Percentiles rank a stretch among this genome's conserved stretches.
Evolutionary conservation across 2,888 invertebrate species (phyloP).

Genomic region (Diloba caeruleocephala): DNA sequence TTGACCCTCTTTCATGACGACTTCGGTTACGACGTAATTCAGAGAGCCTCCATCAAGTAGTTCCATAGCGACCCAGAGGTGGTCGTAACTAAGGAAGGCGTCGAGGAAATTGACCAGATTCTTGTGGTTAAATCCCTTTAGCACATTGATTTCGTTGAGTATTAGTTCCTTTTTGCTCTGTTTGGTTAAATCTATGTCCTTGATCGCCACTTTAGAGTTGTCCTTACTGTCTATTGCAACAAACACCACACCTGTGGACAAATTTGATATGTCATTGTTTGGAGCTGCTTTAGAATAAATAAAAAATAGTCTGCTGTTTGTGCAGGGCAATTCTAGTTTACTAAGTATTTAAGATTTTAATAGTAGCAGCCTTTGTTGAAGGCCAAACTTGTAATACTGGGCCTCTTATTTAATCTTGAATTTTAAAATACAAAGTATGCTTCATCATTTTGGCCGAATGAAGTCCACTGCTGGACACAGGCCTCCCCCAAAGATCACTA

Average conservation of each 20-base stretch:
- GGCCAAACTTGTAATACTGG: neutral
- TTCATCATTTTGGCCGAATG: too few species aligned
- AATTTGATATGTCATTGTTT: conserved; percentile 19
- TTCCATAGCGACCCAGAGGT: conserved; percentile 99
- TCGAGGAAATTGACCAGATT: conserved; percentile 98
- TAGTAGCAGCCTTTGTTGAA: neutral
- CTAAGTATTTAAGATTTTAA: conserved; percentile 9
- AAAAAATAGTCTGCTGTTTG: conserved; percentile 24
- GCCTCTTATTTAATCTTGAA: too few species aligned
- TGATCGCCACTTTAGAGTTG: conserved; percentile 96
- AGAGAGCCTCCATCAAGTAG: conserved; percentile 97
- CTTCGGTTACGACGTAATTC: conserved; percentile 99
- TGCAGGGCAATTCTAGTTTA: conserved; percentile 26
- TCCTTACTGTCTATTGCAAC: conserved; percentile 94
- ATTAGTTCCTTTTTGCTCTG: conserved; percentile 99
- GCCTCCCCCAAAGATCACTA: too few species aligned
- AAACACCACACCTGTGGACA: conserved; percentile 93
- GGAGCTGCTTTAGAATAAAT: conserved; percentile 35
- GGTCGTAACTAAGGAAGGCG: conserved; percentile 96
- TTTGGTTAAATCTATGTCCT: conserved; percentile 98
- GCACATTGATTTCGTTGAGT: conserved; percentile 97
- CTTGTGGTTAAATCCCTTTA: conserved; percentile 97
- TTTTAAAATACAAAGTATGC: too few species aligned
- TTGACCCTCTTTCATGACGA: conserved; percentile 98
- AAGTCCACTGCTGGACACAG: too few species aligned